phyloP scores from a whole-genome alignment of 1,140 invertebrate genomes.

The Bombus soroeensis region DNA sequence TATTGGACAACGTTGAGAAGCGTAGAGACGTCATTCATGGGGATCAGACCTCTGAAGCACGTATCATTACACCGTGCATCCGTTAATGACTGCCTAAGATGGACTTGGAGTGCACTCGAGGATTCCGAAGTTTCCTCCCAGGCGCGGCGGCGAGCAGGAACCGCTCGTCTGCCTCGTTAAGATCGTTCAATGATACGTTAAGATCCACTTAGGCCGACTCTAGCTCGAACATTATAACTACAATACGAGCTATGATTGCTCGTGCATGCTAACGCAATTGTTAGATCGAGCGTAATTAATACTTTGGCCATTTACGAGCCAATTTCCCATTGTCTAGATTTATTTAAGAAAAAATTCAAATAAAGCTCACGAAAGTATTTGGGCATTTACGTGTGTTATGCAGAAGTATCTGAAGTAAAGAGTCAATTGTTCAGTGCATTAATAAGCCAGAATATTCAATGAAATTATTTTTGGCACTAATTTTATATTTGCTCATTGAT shows the following conservation, averaged over 20 bases:
- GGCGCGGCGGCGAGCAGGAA: neutral
- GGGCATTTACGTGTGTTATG: too few species aligned
- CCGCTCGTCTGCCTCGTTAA: slow-evolving; percentile 62
- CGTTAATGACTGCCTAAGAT: slow-evolving; percentile 63
- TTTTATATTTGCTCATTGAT: too few species aligned
- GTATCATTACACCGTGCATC: slow-evolving; percentile 50
- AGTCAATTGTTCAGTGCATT: too few species aligned
- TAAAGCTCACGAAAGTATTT: neutral
- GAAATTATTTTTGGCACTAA: too few species aligned
- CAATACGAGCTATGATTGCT: slow-evolving; percentile 43
- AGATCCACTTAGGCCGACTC: slow-evolving; percentile 54
- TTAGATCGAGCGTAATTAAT: slow-evolving; percentile 36
- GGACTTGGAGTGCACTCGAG: slow-evolving; percentile 58
- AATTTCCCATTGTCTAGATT: neutral
- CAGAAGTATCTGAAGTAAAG: neutral
- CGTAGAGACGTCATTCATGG: slow-evolving; percentile 24
- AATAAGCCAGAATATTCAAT: too few species aligned
- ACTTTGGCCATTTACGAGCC: neutral
- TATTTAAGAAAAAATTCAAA: neutral
- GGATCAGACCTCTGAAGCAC: slow-evolving; percentile 26
- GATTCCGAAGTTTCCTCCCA: slow-evolving; percentile 52
- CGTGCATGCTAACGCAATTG: slow-evolving; percentile 10
- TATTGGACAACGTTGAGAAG: slow-evolving; percentile 9
- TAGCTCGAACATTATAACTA: slow-evolving; percentile 40
- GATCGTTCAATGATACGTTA: slow-evolving; percentile 62